Conservation (phyloP, 2,113 vertebrate genomes). For the Anhinga anhinga region DNA sequence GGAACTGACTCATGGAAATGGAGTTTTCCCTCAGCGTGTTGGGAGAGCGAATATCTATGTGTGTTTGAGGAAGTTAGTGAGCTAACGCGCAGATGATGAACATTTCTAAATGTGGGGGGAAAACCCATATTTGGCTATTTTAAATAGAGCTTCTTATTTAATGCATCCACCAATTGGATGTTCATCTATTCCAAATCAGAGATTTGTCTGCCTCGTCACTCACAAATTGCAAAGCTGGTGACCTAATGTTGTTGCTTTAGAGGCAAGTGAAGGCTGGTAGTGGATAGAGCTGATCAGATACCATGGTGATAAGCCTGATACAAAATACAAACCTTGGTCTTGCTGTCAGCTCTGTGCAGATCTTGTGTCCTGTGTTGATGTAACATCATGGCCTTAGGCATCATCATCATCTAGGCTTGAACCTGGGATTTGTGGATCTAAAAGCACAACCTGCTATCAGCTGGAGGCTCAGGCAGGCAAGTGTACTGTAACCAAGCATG, state of each 20-base stretch:
- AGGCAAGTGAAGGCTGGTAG: background rate
- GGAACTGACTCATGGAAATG: constrained; percentile 1
- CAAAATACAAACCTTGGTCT: background rate
- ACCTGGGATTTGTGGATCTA: background rate
- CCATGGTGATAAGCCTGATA: background rate
- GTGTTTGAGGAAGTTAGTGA: background rate
- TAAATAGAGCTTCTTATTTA: background rate
- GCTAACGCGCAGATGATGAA: background rate
- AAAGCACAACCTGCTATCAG: background rate
- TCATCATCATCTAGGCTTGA: background rate
- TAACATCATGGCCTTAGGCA: background rate
- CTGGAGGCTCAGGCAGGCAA: background rate
- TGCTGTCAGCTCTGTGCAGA: background rate
- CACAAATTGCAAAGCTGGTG: background rate
- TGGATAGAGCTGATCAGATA: background rate
- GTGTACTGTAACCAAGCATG: background rate
- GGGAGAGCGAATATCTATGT: background rate
- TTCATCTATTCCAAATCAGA: background rate
- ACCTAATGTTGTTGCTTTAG: background rate
- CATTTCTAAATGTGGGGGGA: background rate
- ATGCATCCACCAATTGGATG: background rate
- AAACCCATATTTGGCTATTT: background rate
- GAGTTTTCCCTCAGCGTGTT: background rate
- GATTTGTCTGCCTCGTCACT: background rate
- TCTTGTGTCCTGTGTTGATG: background rate